Conservation (phyloP, 2,888 invertebrate genomes). For the Amiota minor region DNA sequence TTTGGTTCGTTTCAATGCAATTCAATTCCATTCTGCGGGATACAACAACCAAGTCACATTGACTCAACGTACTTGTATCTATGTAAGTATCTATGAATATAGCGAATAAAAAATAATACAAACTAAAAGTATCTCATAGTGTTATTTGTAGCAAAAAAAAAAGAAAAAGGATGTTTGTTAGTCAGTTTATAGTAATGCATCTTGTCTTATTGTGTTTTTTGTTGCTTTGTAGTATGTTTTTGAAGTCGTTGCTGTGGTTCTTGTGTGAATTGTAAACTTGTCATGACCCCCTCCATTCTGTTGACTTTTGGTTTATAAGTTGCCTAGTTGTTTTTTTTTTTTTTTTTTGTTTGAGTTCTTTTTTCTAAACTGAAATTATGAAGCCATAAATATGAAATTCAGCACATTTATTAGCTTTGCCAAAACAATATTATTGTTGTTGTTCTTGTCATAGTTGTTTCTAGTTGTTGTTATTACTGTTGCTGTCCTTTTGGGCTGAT, state of each 20-base stretch:
- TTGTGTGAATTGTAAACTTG: background rate
- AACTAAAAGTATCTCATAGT: background rate
- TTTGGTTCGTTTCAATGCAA: background rate
- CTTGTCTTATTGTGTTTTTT: too few relatives aligned
- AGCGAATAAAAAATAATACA: slow-evolving; percentile 7
- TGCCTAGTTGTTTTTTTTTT: slow-evolving; percentile 33
- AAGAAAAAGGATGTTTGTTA: background rate
- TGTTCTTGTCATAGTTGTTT: slow-evolving; percentile 39
- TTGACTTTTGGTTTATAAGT: background rate
- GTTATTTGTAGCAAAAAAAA: slow-evolving; percentile 9
- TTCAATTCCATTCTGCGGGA: background rate
- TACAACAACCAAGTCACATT: background rate
- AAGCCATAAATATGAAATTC: slow-evolving; percentile 69
- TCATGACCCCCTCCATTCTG: background rate
- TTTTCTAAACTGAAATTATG: slow-evolving; percentile 57
- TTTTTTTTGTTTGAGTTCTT: slow-evolving; percentile 36
- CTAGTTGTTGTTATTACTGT: slow-evolving; percentile 39
- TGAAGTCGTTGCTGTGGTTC: background rate
- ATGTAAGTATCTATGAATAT: too few relatives aligned
- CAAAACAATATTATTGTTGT: slow-evolving; percentile 56
- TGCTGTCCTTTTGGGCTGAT: slow-evolving; percentile 28
- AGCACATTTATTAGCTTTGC: slow-evolving; percentile 69
- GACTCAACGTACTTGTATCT: background rate
- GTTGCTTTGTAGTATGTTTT: too few relatives aligned
- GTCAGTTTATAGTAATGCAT: too few relatives aligned